Conservation (phyloP, 2,888 invertebrate species). For the Phortica okadai region DNA sequence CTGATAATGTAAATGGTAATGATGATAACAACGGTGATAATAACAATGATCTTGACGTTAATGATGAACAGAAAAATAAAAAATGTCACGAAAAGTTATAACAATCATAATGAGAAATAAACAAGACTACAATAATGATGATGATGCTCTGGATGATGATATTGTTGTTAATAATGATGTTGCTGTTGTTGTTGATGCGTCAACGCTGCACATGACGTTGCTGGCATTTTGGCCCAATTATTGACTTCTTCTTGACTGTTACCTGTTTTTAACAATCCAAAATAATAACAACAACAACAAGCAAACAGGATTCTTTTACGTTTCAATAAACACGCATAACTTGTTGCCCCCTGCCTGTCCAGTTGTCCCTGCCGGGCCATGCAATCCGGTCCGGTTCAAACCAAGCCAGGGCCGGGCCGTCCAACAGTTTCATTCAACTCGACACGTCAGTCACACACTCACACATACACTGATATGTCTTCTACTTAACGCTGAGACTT, state of each 20-base stretch:
- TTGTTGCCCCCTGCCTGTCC: not conserved
- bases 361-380: not conserved
- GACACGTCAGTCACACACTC: not conserved
- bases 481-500: too few relatives aligned
- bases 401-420: not conserved
- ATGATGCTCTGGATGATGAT: not conserved
- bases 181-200: too few relatives aligned
- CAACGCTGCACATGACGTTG: not conserved
- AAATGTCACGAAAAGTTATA: not conserved
- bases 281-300: not conserved
- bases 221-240: not conserved
- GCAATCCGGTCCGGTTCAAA: not conserved
- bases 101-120: not conserved
- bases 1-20: not conserved
- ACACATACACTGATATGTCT: too few relatives aligned
- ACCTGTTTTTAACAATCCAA: not conserved
- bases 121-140: not conserved
- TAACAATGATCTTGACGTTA: not conserved
- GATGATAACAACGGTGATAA: not conserved
- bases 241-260: too few relatives aligned
- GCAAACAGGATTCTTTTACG: conserved; percentile 26
- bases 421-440: conserved; percentile 12
- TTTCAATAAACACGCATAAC: not conserved
- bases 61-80: not conserved
- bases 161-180: not conserved